Conservation (phyloP, 2,113 vertebrate species). For the Dicaeum eximium region DNA sequence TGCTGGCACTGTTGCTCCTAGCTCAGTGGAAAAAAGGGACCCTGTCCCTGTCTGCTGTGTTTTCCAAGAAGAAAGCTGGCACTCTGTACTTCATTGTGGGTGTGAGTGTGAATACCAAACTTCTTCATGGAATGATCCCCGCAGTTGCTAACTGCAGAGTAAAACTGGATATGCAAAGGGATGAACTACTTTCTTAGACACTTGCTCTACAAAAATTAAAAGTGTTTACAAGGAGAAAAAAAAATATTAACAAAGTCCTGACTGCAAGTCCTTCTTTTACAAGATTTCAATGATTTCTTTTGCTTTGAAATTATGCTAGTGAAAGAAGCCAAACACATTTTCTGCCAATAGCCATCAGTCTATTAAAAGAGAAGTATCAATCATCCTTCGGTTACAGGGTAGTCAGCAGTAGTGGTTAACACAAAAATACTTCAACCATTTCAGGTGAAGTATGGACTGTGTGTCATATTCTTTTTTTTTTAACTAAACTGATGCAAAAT, state of each 20-base stretch:
- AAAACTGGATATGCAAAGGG: not conserved
- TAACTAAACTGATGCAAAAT: not conserved
- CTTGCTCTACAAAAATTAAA: not conserved
- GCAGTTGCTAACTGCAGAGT: not conserved
- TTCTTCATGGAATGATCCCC: not conserved
- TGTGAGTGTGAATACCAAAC: not conserved
- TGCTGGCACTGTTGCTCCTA: accelerated
- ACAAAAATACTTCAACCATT: not conserved
- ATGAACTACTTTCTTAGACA: not conserved
- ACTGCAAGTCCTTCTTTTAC: not conserved
- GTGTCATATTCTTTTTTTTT: not conserved
- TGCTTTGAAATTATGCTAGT: not conserved
- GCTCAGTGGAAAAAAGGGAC: not conserved
- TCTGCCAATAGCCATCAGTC: not conserved
- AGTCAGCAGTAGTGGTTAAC: not conserved
- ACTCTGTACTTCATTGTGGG: not conserved
- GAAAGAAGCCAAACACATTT: not conserved
- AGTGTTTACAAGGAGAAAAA: not conserved
- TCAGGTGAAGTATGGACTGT: not conserved
- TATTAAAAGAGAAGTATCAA: not conserved
- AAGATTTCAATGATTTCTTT: not conserved
- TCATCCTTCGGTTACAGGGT: not conserved
- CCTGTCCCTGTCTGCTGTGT: not conserved
- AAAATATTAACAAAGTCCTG: not conserved
- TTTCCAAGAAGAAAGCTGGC: constrained; percentile 21